phyloP scores from a whole-genome alignment of 2,797 vertebrate genomes.

The Phrynocephalus vlangalii region DNA sequence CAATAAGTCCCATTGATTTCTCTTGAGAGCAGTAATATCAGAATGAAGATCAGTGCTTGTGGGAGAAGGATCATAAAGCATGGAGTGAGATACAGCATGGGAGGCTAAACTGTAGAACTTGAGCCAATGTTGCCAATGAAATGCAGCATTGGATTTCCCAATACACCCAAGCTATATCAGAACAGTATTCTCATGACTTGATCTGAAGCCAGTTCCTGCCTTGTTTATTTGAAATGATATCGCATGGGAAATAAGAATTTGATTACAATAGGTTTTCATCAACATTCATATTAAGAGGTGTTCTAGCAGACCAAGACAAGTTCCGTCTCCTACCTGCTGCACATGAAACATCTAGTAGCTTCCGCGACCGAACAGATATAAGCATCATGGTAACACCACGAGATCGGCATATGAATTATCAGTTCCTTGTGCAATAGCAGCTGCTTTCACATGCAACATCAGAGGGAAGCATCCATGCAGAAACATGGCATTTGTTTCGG shows the following conservation, averaged over 20 bases:
- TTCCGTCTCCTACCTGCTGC: not conserved
- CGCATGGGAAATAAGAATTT: constrained; percentile 21
- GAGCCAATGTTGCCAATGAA: constrained; percentile 7
- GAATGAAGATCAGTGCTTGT: constrained; percentile 9
- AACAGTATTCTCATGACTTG: constrained; percentile 26
- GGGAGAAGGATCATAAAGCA: constrained; percentile 22
- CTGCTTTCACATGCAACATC: not conserved
- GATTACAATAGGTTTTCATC: not conserved
- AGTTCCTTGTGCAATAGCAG: not conserved
- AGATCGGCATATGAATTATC: not conserved
- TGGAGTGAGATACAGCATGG: not conserved
- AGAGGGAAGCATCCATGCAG: not conserved
- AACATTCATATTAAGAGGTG: constrained; percentile 6
- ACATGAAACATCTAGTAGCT: accelerated
- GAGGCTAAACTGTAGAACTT: not conserved
- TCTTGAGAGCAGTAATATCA: constrained; percentile 15
- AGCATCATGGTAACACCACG: not conserved
- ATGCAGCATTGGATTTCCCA: constrained; percentile 23
- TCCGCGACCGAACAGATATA: not conserved
- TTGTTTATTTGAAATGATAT: not conserved
- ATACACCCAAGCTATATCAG: not conserved
- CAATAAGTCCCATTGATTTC: constrained; percentile 3
- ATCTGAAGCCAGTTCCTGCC: constrained; percentile 7
- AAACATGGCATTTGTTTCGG: constrained; percentile 12
- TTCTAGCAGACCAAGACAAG: not conserved